Base-by-base conservation (phyloP, 2,797 vertebrate genomes). In the Cynodonichthys magdalenae region DNA sequence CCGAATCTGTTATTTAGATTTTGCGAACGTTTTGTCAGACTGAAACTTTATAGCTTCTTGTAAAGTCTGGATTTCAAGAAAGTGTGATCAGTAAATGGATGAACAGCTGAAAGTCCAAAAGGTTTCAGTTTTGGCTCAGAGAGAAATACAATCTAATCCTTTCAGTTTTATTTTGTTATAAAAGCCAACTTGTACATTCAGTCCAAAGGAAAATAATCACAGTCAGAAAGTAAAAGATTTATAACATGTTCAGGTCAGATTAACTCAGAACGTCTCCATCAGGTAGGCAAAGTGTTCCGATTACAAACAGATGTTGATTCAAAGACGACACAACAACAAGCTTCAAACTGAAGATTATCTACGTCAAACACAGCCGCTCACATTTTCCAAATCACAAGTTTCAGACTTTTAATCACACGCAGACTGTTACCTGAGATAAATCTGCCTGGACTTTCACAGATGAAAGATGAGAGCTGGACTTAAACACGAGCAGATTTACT, bases 231-330 rank as follows among this genome's bases (percentile, higher is more conserved):
- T 31, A 31, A 31, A 9, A 31, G 31, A 9, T 24, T 24, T 24
- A 24, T 24, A 24, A 3, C 24, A 46, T 53, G 45, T 19, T 53
- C 18, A 65, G 45, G 59, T 65, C 18, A 2, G 4, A 24, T 41
- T 67, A 24, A 50, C 55, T 60, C 51, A 12, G 45, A 54, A 65
- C 8, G 50, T 34, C 36, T 52, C 17, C 9, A 3, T 71, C 53
- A 53, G 52, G 66, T 74, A 80, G 79, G 74, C 39, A 77, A 68
- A 46, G 57, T 56, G 34, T 27, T 66, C 29, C 18, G 49, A 90
- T 82, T 69, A 62, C 60, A 73, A 84, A 63, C 89, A 90, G 79
- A 86, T 87, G 87, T 83, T 74, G 59, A 69, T 69, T 50, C 47
- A 70, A 53, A 59, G 29, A 61, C 29, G 41, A 69, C 27, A 17